Evolutionary conservation across 2,888 invertebrate species (phyloP), one percentile per base, ranked within the genome.

Genomic region (Sialis fuliginosa): DNA sequence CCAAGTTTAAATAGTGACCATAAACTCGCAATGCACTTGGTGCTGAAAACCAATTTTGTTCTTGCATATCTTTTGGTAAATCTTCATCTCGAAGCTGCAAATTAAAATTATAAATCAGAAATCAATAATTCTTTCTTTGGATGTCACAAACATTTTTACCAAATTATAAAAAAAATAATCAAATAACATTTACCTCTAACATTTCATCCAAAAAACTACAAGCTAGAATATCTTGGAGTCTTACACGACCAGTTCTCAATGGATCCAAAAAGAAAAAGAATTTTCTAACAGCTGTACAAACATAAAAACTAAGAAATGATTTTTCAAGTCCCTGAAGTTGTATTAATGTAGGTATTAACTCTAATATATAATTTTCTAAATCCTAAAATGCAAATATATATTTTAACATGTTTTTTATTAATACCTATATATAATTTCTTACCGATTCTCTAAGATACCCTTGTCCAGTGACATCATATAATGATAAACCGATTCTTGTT

Each of bases 181-280:
- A 35, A 37, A 43, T 5, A 42, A 33, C 22, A 44, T 62, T 58
- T 57, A 81, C 80, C 70, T 91, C 92, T 33, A 95, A 67, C 47
- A 97, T 68, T 64, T 96, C 92, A 61, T 95, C 92, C 2, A 96
- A 66, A 65, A 95, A 88, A 42, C 89, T 86, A 61, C 88, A 90
- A 1, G 90, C 86, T 49, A 97, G 69, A 54, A 96, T 87, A 60
- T 95, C 93, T 47, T 87, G 75, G 55, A 97, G 95, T 55, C 88
- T 74, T 43, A 96, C 87, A 52, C 87, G 74, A 0, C 92, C 91
- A 0, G 89, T 87, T 51, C 88, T 70, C 52, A 91, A 64, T 0
- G 90, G 89, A 62, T 96, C 96, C 9, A 97, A 69, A 62, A 95
- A 96, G 69, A 97, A 97, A 57, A 96, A 77, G 68, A 97, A 95